phyloP scores from a whole-genome alignment of 2,888 invertebrate species.

The Cotesia congregata region DNA sequence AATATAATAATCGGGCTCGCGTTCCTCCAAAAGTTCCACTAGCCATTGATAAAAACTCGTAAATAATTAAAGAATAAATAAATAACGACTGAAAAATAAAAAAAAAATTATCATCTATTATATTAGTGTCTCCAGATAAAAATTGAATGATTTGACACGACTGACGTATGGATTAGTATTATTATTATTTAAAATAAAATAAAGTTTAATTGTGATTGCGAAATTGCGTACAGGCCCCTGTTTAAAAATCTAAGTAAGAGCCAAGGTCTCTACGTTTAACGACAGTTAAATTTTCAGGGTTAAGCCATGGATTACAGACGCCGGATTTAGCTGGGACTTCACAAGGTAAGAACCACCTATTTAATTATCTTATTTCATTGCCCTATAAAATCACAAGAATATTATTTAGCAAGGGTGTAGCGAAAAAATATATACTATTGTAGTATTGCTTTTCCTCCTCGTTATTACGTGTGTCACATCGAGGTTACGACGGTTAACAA shows the following conservation, averaged over 20 bases:
- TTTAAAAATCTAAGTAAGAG: conserved; percentile 43
- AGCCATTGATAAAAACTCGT: neutral
- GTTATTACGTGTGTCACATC: conserved; percentile 49
- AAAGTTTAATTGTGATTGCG: conserved; percentile 55
- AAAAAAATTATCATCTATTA: neutral
- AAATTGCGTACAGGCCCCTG: conserved; percentile 68
- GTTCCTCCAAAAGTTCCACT: neutral
- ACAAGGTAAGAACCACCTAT: conserved; percentile 76
- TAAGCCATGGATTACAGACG: conserved; percentile 69
- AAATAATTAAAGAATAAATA: neutral
- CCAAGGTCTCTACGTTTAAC: conserved; percentile 64
- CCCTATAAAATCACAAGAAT: conserved; percentile 56
- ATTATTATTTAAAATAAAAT: neutral
- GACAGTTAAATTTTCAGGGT: conserved; percentile 70
- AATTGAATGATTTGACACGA: neutral
- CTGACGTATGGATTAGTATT: neutral
- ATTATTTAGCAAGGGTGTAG: conserved; percentile 31
- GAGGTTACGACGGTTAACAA: conserved; percentile 33
- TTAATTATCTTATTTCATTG: conserved; percentile 42
- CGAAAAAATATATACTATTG: conserved; percentile 35
- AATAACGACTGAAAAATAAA: neutral
- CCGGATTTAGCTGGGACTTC: conserved; percentile 86
- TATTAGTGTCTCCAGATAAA: neutral
- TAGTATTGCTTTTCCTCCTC: conserved; percentile 49
- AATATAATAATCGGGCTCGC: neutral